These are phyloP conservation scores for Drosophila paramelanica DNA, from an alignment of 2,888 invertebrate species.

Conservation along the genomic window DNA sequence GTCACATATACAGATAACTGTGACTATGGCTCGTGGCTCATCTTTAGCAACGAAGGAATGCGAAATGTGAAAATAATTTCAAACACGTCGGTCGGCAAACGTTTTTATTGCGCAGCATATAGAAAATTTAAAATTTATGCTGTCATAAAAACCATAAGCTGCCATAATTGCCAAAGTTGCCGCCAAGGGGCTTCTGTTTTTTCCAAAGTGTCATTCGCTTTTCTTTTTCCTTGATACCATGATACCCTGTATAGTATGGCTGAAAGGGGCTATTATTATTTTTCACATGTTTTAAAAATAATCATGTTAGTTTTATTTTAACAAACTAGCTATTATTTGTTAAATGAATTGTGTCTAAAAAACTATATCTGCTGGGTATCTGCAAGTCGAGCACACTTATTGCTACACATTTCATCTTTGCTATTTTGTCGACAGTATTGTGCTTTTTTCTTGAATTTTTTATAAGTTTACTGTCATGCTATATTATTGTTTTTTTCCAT, in stretches of 20 bases:
- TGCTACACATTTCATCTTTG: not conserved
- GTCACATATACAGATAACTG: constrained; percentile 17
- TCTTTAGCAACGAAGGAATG: constrained; percentile 30
- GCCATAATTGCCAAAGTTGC: constrained; percentile 79
- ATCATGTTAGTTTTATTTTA: not conserved
- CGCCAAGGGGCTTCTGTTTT: constrained; percentile 35
- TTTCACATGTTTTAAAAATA: not conserved
- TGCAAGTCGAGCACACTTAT: not conserved
- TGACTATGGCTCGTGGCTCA: constrained; percentile 24
- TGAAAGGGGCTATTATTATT: not conserved
- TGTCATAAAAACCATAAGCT: constrained; percentile 79
- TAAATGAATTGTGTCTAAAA: not conserved
- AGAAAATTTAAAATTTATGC: constrained; percentile 78
- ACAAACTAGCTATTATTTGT: too few species aligned
- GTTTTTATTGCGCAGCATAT: constrained; percentile 64
- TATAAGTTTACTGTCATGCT: constrained; percentile 69
- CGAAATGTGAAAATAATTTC: constrained; percentile 62
- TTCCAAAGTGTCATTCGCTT: constrained; percentile 33
- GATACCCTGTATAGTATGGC: constrained; percentile 1
- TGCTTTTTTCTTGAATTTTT: constrained; percentile 58
- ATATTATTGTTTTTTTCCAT: constrained; percentile 32
- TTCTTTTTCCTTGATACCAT: constrained; percentile 7
- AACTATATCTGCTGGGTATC: not conserved
- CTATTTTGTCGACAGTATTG: constrained; percentile 24
- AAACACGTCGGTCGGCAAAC: constrained; percentile 45